phyloP scores from a whole-genome alignment of 2,113 vertebrate genomes.

The Porphyrio hochstetteri region DNA sequence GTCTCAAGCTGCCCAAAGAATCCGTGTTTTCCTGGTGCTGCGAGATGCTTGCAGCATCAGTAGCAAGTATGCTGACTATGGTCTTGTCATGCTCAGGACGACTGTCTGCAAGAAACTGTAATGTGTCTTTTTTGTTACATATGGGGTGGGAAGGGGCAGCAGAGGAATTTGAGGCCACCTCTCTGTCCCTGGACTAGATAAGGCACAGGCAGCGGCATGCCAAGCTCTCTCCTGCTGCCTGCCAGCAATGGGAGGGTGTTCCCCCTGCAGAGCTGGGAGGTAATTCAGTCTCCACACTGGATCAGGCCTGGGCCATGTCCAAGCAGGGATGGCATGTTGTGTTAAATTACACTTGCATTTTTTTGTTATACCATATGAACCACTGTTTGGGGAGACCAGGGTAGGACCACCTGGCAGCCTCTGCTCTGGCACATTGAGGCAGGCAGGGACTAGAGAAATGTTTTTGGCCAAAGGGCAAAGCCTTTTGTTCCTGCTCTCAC shows the following conservation, averaged over 20 bases:
- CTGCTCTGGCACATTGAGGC: background rate
- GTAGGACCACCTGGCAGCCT: background rate
- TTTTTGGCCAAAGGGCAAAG: background rate
- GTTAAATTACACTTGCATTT: constrained; percentile 21
- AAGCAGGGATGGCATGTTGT: background rate
- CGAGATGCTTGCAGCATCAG: background rate
- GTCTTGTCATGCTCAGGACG: background rate
- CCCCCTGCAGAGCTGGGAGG: background rate
- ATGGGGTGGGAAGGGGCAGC: background rate
- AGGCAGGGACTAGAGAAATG: background rate
- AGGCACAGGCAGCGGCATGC: background rate
- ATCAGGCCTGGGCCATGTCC: constrained; percentile 3
- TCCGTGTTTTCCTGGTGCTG: background rate
- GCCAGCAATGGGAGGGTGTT: background rate
- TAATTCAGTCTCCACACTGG: constrained; percentile 4
- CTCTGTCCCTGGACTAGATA: constrained; percentile 1
- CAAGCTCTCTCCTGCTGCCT: constrained; percentile 1
- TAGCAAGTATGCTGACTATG: background rate
- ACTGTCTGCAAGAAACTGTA: background rate
- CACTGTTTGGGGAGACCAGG: background rate
- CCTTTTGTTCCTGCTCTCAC: background rate
- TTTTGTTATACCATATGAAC: background rate
- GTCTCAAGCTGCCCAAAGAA: background rate
- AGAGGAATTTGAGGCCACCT: background rate
- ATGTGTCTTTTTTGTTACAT: background rate